Base-by-base conservation (phyloP, 2,888 invertebrate species). In the Dryococelus australis region DNA sequence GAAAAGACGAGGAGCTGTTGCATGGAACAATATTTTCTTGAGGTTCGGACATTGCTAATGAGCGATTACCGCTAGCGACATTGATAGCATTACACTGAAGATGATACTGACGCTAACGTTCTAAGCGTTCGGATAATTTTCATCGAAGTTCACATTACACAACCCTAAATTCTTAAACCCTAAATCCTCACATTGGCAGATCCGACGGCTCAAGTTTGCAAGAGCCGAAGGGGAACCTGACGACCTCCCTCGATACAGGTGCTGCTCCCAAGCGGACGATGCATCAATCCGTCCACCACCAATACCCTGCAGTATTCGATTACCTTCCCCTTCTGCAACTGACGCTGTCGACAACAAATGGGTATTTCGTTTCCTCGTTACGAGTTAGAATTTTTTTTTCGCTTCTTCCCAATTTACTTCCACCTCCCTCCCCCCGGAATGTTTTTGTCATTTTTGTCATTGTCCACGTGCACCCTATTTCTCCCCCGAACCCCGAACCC, bases 361-460 rank as follows among this genome's bases (percentile, higher is more conserved):
- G 24, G 47, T 47, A 47, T 65, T 65, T 65, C 65, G 65, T 65
- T 65, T 65, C 65, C 24, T 65, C 65, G 65, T 65, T 65, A n/a
- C 65, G 65, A 20, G 6, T 65, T 65, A 65, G n/a, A 65, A n/a
- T 16, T 24, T 24, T 24, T 65, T n/a, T 65, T 65, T 16, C 65
- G 24, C 16, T 24, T 65, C 65, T 24, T 65, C 65, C 65, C 65
- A 65, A 65, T 65, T 65, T 65, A 20, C 24, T 65, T n/a, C 24
- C 65, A n/a, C 65, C 24, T 24, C 24, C 20, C 65, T n/a, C 65
- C 65, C 65, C 1, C 65, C 65, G 65, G 16, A 16, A 16, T 65
- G 20, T 65, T 65, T 65, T 65, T 65, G 65, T 65, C 65, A 65
- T 65, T 65, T 65, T 65, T 65, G 65, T 65, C 65, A 65, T 65